Evolutionary conservation across 2,113 vertebrate species (phyloP).

Genomic region (Microcebus griseorufus): DNA sequence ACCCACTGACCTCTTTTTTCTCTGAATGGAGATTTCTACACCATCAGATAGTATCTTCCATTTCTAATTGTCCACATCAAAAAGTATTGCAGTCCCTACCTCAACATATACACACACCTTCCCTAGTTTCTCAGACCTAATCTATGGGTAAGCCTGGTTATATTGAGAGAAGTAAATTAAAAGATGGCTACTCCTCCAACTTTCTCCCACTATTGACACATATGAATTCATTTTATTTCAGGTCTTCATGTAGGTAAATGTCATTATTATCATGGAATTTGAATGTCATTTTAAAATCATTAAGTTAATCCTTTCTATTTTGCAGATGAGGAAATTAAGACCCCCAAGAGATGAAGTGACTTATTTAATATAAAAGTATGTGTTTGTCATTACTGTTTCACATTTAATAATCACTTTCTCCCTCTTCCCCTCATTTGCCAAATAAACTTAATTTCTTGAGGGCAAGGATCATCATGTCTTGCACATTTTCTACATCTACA

Average conservation of each 20-base stretch:
- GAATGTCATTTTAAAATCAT: conserved; percentile 1
- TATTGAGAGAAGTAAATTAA: neutral
- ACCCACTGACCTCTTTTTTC: neutral
- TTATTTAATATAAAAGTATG: neutral
- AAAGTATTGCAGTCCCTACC: neutral
- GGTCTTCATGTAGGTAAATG: neutral
- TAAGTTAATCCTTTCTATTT: neutral
- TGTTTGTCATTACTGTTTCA: conserved; percentile 8
- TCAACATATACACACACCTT: neutral
- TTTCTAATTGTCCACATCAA: neutral
- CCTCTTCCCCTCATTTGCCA: neutral
- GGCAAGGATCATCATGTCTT: neutral
- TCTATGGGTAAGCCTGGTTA: neutral
- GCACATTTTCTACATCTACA: neutral
- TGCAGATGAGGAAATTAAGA: conserved; percentile 29
- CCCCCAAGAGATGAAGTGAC: neutral
- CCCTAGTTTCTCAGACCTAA: neutral
- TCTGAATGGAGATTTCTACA: neutral
- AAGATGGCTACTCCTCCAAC: neutral
- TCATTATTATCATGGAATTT: neutral
- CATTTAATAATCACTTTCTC: neutral
- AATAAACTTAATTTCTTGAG: conserved; percentile 4
- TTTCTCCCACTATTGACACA: neutral
- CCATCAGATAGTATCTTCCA: neutral
- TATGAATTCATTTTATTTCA: conserved; percentile 48